These are phyloP conservation scores for Hirundichthys speculiger DNA, from an alignment of 2,113 vertebrate genomes.

Conservation along the genomic window DNA sequence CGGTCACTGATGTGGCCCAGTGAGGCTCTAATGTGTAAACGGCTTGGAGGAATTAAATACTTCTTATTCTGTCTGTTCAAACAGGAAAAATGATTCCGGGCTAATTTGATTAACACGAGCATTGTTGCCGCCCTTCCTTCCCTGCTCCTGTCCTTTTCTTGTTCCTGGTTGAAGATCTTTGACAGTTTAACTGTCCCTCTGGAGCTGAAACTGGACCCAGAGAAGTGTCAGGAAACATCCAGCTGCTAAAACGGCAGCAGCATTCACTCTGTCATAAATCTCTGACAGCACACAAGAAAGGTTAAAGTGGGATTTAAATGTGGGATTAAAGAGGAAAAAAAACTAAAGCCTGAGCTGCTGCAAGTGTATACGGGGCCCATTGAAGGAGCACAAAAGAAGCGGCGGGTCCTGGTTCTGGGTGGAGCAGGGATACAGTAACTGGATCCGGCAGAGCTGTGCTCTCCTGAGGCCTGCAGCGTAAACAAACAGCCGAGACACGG, in stretches of 20 bases:
- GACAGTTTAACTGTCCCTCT: slow-evolving; percentile 87
- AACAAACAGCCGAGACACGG: slow-evolving; percentile 78
- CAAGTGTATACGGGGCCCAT: slow-evolving; percentile 46
- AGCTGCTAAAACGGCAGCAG: slow-evolving; percentile 83
- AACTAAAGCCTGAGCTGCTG: slow-evolving; percentile 15
- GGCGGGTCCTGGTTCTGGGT: slow-evolving; percentile 63
- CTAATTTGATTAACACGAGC: slow-evolving; percentile 76
- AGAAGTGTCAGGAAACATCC: slow-evolving; percentile 81
- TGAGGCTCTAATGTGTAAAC: too few relatives aligned
- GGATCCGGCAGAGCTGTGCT: slow-evolving; percentile 68
- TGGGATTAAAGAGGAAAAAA: slow-evolving; percentile 52
- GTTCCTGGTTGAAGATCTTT: slow-evolving; percentile 26
- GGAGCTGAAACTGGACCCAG: slow-evolving; percentile 89
- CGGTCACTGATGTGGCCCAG: too few relatives aligned
- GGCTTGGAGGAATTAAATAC: slow-evolving; percentile 17
- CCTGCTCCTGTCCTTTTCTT: slow-evolving; percentile 39
- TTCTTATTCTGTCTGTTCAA: slow-evolving; percentile 57
- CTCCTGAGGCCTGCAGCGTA: slow-evolving; percentile 74
- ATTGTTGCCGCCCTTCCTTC: slow-evolving; percentile 58
- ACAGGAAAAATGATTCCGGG: slow-evolving; percentile 78
- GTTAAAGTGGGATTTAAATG: slow-evolving; percentile 77
- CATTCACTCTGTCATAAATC: slow-evolving; percentile 89
- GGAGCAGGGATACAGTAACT: slow-evolving; percentile 73
- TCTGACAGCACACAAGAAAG: slow-evolving; percentile 84
- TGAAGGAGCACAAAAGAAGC: slow-evolving; percentile 66